phyloP scores from a whole-genome alignment of 2,888 invertebrate genomes.

The Conops quadrifasciatus region DNA sequence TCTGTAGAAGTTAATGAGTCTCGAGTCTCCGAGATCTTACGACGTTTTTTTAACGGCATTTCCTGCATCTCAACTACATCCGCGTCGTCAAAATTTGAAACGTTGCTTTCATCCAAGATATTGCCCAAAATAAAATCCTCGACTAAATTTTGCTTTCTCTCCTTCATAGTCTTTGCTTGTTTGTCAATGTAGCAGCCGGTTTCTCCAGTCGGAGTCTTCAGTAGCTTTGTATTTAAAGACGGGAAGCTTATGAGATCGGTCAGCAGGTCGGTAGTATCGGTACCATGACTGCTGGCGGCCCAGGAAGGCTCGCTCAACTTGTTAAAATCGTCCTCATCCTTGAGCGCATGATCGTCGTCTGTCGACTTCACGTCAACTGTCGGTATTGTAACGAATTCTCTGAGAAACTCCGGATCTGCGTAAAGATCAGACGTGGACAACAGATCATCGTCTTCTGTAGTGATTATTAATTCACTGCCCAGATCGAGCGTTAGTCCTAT shows the following conservation, averaged over 20 bases:
- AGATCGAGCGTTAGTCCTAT: slow-evolving; percentile 17
- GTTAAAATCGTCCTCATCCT: background rate
- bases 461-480: slow-evolving; percentile 7
- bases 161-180: background rate
- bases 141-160: background rate
- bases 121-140: slow-evolving; percentile 11
- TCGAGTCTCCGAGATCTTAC: slow-evolving; percentile 33
- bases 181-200: background rate
- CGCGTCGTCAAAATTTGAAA: slow-evolving; percentile 13
- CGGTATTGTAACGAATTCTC: slow-evolving; percentile 24
- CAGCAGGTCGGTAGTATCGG: slow-evolving; percentile 2
- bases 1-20: slow-evolving; percentile 19
- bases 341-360: background rate
- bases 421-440: slow-evolving; percentile 23
- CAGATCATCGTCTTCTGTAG: slow-evolving; percentile 10
- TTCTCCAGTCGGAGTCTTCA: background rate
- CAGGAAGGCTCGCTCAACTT: background rate
- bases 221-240: background rate
- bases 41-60: slow-evolving; percentile 32
- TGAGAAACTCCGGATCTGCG: slow-evolving; percentile 16
- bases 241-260: background rate
- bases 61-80: slow-evolving; percentile 18
- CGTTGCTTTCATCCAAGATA: background rate
- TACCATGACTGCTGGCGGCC: background rate
- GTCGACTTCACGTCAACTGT: background rate